A percentile compares a stretch with the other conserved stretches of the same genome.
phyloP scores from a whole-genome alignment of 1,140 invertebrate genomes.

The Metaphire vulgaris region DNA sequence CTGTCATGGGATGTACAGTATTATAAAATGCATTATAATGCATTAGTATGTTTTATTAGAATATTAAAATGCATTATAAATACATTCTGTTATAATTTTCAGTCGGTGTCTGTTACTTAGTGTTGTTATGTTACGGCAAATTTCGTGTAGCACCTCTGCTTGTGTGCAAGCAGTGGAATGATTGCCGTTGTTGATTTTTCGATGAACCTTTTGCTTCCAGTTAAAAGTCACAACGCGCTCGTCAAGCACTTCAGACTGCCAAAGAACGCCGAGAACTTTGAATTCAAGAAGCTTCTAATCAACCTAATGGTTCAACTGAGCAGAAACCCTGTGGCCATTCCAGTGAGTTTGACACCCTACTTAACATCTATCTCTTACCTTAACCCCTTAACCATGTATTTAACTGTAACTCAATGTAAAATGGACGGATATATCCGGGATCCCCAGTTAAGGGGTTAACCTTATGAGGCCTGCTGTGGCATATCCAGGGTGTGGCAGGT shows the following conservation, averaged over 20 bases:
- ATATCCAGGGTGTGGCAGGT: too few relatives aligned
- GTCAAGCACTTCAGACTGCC: conserved; percentile 49
- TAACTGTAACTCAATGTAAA: too few relatives aligned
- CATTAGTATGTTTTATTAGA: neutral
- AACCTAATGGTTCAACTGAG: conserved; percentile 47
- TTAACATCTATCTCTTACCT: neutral
- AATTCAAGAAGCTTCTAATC: conserved; percentile 51
- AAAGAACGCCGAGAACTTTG: conserved; percentile 52
- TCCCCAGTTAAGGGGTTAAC: too few relatives aligned
- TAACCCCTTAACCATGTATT: too few relatives aligned
- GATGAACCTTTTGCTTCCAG: conserved; percentile 35
- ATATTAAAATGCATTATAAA: neutral
- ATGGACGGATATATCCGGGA: too few relatives aligned
- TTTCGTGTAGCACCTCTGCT: neutral
- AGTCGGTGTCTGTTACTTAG: neutral
- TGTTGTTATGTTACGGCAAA: neutral
- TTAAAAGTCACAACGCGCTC: conserved; percentile 50
- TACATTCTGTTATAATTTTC: neutral
- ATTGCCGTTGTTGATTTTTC: neutral
- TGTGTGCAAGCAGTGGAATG: neutral
- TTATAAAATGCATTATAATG: neutral
- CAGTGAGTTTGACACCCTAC: conserved; percentile 45
- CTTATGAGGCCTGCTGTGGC: too few relatives aligned
- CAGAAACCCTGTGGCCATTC: conserved; percentile 41
- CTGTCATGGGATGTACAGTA: too few relatives aligned